Percentiles rank a stretch among this genome's conserved stretches.
Conservation (phyloP, 2,113 vertebrate species). For the Thunnus thynnus region DNA sequence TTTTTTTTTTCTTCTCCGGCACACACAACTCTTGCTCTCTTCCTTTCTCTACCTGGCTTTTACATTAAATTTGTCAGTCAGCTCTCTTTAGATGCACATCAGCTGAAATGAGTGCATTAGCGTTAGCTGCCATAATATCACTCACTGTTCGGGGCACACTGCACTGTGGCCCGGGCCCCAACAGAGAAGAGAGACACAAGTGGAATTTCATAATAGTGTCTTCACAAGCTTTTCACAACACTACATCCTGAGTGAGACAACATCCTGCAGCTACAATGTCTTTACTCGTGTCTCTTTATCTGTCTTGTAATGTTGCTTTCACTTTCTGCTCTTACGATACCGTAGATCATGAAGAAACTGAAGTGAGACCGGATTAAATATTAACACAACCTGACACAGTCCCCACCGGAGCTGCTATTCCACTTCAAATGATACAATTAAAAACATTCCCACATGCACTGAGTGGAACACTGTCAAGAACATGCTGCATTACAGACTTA, state of each 20-base stretch:
- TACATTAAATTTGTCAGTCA: constrained; percentile 64
- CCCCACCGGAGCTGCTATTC: constrained; percentile 86
- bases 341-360: constrained; percentile 71
- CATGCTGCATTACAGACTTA: constrained; percentile 94
- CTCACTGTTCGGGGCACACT: constrained; percentile 24
- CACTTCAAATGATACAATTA: constrained; percentile 92
- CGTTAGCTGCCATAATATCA: constrained; percentile 53
- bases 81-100: constrained; percentile 65
- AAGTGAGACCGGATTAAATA: constrained; percentile 83
- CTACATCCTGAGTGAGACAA: constrained; percentile 38
- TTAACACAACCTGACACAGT: constrained; percentile 85
- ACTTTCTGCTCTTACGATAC: constrained; percentile 46
- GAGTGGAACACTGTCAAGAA: constrained; percentile 92
- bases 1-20: background rate
- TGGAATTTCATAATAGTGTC: constrained; percentile 51
- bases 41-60: constrained; percentile 55
- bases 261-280: constrained; percentile 51
- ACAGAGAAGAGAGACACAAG: constrained; percentile 26
- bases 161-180: constrained; percentile 16
- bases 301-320: constrained; percentile 46
- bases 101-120: constrained; percentile 70
- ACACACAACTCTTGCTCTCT: constrained; percentile 16
- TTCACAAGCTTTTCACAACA: constrained; percentile 44
- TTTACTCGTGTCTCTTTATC: constrained; percentile 59
- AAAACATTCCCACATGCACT: constrained; percentile 93